phyloP scores from a whole-genome alignment of 2,888 invertebrate genomes.

The Iphiclides podalirius region DNA sequence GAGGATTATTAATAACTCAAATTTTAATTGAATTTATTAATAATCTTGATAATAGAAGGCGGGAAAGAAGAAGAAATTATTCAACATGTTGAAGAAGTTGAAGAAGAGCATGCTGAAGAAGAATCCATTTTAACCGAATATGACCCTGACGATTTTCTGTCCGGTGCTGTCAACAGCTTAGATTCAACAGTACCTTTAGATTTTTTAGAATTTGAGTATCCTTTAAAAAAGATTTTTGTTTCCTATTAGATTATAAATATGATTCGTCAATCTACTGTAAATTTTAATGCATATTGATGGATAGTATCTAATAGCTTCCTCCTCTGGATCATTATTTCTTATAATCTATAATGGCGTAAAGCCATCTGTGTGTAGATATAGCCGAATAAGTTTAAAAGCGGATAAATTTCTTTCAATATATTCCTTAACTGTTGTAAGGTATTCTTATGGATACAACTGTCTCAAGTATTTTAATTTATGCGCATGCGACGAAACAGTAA shows the following conservation, averaged over 20 bases:
- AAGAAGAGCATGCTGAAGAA: constrained; percentile 50
- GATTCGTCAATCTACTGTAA: not conserved
- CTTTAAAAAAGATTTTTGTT: no score
- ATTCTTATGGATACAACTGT: constrained; percentile 94
- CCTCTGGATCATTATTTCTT: no score
- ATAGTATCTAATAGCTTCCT: no score
- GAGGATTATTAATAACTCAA: no score
- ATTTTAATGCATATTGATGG: not conserved
- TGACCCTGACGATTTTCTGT: constrained; percentile 77
- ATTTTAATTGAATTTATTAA: no score
- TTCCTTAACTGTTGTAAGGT: constrained; percentile 67
- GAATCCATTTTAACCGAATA: constrained; percentile 67
- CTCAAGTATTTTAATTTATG: constrained; percentile 89
- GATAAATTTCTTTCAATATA: not conserved
- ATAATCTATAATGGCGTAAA: no score
- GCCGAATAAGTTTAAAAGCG: no score
- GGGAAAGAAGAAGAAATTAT: constrained; percentile 33
- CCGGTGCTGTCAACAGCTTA: constrained; percentile 74
- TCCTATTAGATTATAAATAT: no score
- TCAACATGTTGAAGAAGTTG: constrained; percentile 35
- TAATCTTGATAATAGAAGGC: no score
- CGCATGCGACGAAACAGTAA: constrained; percentile 85
- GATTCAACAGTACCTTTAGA: constrained; percentile 78
- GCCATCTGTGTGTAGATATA: no score
- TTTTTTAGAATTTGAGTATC: constrained; percentile 85